Evolutionary conservation across 1,140 invertebrate genomes (phyloP).

Genomic region (Ceratoteleas bidentatus): DNA sequence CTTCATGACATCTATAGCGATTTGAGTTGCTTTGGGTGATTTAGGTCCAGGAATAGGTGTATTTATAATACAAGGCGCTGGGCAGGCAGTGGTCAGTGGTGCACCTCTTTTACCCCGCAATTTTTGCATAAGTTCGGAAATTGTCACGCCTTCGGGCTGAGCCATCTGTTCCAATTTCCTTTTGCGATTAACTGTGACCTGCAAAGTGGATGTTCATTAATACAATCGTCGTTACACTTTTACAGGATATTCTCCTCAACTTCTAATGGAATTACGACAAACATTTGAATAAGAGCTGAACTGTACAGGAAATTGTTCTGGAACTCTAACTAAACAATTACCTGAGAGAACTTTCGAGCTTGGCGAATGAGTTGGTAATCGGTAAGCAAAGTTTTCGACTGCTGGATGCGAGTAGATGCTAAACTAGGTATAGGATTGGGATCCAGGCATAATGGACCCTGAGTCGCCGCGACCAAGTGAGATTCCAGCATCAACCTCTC

Average conservation of each 20-base stretch:
- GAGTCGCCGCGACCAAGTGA: conserved; percentile 90
- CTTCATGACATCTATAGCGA: conserved; percentile 76
- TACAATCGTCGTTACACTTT: not conserved
- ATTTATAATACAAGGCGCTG: conserved; percentile 76
- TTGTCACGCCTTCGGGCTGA: conserved; percentile 88
- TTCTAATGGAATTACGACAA: not conserved
- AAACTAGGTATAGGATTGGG: conserved; percentile 90
- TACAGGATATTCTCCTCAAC: not conserved
- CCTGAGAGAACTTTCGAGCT: conserved; percentile 88
- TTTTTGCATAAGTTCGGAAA: conserved; percentile 85
- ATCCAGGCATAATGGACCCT: conserved; percentile 92
- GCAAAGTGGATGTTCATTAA: conserved; percentile 16
- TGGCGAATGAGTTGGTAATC: conserved; percentile 88
- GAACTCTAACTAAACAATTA: conserved; percentile 52
- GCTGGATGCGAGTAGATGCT: conserved; percentile 87
- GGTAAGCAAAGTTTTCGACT: conserved; percentile 88
- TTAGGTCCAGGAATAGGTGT: conserved; percentile 76
- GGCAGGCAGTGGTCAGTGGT: conserved; percentile 74
- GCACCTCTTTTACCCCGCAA: conserved; percentile 70
- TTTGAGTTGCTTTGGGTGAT: conserved; percentile 50
- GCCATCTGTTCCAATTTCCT: conserved; percentile 92
- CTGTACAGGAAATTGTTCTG: not conserved
- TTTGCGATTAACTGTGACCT: conserved; percentile 91
- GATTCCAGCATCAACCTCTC: conserved; percentile 91
- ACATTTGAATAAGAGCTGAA: not conserved